Conservation (phyloP, 2,797 vertebrate genomes). For the Platyrinchus mystaceus region DNA sequence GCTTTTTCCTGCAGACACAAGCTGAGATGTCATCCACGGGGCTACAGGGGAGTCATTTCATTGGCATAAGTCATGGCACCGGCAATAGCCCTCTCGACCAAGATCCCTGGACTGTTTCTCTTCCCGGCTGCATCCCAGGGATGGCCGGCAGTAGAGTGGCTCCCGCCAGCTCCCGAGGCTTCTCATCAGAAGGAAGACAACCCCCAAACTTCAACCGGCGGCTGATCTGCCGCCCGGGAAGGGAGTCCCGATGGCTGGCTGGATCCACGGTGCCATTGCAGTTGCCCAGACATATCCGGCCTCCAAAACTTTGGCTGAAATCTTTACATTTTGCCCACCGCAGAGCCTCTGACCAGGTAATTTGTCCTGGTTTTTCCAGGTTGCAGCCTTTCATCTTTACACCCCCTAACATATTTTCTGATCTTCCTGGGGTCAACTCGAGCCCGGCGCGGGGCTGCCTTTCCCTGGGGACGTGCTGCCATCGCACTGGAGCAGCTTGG, state of each 20-base stretch:
- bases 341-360: background rate
- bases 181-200: background rate
- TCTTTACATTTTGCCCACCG: background rate
- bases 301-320: constrained; percentile 39
- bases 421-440: fast-evolving
- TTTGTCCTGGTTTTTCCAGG: background rate
- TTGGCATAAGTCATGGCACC: background rate
- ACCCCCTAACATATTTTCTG: background rate
- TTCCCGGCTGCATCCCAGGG: background rate
- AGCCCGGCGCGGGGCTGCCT: background rate
- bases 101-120: background rate
- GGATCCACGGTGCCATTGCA: background rate
- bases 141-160: background rate
- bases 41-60: background rate
- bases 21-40: background rate
- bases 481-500: background rate
- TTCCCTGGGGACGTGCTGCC: background rate
- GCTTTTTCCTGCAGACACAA: background rate
- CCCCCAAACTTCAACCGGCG: background rate
- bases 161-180: background rate
- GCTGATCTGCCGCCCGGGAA: background rate
- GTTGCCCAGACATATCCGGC: background rate
- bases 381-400: background rate
- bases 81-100: fast-evolving
- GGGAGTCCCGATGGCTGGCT: background rate